Percentiles rank a stretch among this genome's conserved stretches.
Conservation (phyloP, 2,888 invertebrate species). For the Cryptophagus acutangulus region DNA sequence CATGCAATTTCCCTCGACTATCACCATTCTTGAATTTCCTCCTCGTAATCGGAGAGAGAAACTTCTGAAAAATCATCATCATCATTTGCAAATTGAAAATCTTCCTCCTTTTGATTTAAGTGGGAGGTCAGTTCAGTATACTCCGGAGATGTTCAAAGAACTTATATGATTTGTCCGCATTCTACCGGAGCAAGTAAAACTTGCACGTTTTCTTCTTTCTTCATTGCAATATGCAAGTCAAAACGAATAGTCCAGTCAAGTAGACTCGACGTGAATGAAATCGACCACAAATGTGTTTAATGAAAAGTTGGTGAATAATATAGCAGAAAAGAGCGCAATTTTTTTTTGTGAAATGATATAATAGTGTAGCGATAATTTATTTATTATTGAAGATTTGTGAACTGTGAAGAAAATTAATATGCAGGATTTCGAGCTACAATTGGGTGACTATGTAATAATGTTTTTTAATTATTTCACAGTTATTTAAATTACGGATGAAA, state of each 20-base stretch:
- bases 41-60: no score
- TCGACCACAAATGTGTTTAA: background rate
- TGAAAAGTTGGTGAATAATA: background rate
- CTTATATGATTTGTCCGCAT: slow-evolving; percentile 6
- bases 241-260: no score
- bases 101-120: no score
- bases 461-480: background rate
- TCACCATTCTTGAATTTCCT: no score
- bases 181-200: slow-evolving; percentile 3
- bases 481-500: no score
- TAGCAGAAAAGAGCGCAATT: slow-evolving; percentile 4
- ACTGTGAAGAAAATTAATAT: background rate
- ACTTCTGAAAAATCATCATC: background rate
- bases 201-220: background rate
- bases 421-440: background rate
- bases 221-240: no score
- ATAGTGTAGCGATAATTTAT: background rate
- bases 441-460: background rate
- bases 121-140: background rate
- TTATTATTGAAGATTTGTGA: no score
- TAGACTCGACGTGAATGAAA: no score
- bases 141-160: slow-evolving; percentile 1
- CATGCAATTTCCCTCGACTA: no score
- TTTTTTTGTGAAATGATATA: slow-evolving; percentile 1
- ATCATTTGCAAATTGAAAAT: no score